Percentiles rank a stretch among this genome's conserved stretches.
These are phyloP conservation scores for Bimastos eiseni DNA, from an alignment of 2,888 invertebrate genomes.

Conservation along the genomic window DNA sequence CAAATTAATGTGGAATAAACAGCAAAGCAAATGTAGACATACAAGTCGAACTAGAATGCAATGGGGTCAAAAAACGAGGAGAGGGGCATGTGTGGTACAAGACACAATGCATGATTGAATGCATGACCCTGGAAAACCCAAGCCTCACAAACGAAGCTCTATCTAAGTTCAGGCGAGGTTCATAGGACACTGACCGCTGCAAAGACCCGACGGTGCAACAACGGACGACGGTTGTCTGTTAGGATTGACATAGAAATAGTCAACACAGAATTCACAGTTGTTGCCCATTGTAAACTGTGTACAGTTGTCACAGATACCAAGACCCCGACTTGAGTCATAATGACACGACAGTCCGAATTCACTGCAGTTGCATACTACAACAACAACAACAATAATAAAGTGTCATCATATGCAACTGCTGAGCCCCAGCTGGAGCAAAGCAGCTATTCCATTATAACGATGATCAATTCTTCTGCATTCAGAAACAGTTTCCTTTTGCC, in stretches of 20 bases:
- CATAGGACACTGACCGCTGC: not conserved
- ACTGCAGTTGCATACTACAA: conserved; percentile 46
- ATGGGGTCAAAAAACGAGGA: too few species aligned
- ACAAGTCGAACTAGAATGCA: too few species aligned
- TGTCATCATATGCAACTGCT: not conserved
- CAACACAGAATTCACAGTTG: conserved; percentile 44
- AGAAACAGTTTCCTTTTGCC: not conserved
- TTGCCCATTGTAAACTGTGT: conserved; percentile 42
- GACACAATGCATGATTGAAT: too few species aligned
- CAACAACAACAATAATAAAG: conserved; percentile 32
- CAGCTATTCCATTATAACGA: not conserved
- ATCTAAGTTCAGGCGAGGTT: not conserved
- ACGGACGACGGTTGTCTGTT: not conserved
- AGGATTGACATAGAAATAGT: conserved; percentile 44
- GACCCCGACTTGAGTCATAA: conserved; percentile 41
- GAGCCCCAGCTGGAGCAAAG: not conserved
- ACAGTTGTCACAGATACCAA: conserved; percentile 46
- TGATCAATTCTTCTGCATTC: not conserved
- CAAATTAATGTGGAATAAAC: too few species aligned
- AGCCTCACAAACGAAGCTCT: too few species aligned
- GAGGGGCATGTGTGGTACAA: too few species aligned
- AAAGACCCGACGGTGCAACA: not conserved
- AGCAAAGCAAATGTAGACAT: too few species aligned
- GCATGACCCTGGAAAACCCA: too few species aligned
- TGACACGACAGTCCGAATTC: conserved; percentile 42